Conservation (phyloP, 1,140 invertebrate genomes). For the Cotesia typhae region DNA sequence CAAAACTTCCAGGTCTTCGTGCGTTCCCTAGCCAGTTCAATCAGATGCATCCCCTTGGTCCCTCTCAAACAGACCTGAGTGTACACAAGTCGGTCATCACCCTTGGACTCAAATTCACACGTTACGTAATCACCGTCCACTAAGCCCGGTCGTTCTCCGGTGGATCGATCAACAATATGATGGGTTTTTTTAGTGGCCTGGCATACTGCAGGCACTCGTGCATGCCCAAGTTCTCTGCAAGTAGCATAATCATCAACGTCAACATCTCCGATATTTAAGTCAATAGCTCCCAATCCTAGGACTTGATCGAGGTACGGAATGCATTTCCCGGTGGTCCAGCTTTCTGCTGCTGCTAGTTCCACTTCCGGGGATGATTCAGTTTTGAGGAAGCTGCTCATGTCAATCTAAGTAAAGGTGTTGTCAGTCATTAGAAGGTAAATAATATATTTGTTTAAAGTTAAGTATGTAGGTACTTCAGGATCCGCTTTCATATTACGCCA, state of each 20-base stretch:
- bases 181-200: background rate
- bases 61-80: conserved; percentile 52
- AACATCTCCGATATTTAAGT: background rate
- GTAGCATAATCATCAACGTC: conserved; percentile 44
- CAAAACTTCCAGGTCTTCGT: conserved; percentile 59
- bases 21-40: conserved; percentile 47
- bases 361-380: conserved; percentile 20
- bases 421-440: background rate
- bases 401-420: conserved; percentile 12
- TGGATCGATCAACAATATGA: conserved; percentile 42
- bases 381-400: conserved; percentile 22
- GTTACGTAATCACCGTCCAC: conserved; percentile 54
- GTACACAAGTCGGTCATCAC: conserved; percentile 38
- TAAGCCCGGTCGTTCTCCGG: conserved; percentile 48
- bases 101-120: conserved; percentile 41
- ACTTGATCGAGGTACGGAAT: background rate
- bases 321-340: conserved; percentile 48
- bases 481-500: conserved; percentile 47
- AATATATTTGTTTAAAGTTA: background rate
- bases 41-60: conserved; percentile 52
- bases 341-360: conserved; percentile 14
- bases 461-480: conserved; percentile 27
- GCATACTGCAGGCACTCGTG: conserved; percentile 42
- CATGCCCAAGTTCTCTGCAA: conserved; percentile 53
- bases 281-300: conserved; percentile 28